Evolutionary conservation across 2,797 vertebrate genomes (phyloP).

Genomic region (Pagetopsis macropterus): DNA sequence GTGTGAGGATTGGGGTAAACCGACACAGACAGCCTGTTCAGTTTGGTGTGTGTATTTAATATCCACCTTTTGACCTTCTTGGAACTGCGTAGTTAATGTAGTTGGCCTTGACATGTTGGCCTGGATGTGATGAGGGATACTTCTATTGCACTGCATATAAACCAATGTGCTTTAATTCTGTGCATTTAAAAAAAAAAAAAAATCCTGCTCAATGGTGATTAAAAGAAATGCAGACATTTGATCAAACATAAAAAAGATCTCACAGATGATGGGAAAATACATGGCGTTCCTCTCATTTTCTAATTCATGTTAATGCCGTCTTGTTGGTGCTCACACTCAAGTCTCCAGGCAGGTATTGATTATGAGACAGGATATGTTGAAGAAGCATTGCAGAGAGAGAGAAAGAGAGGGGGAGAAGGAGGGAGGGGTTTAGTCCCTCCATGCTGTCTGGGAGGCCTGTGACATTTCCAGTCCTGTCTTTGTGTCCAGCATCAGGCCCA

Average conservation of each 20-base stretch:
- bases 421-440: constrained; percentile 18
- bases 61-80: constrained; percentile 25
- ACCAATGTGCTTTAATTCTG: neutral
- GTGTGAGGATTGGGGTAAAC: constrained; percentile 38
- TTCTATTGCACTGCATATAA: neutral
- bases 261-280: neutral
- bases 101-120: constrained; percentile 21
- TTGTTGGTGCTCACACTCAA: constrained; percentile 4
- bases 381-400: neutral
- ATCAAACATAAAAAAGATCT: neutral
- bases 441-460: constrained; percentile 63
- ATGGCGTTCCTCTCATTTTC: neutral
- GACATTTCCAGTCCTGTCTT: constrained; percentile 68
- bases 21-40: constrained; percentile 19
- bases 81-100: neutral
- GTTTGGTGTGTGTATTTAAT: constrained; percentile 15
- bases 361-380: constrained; percentile 4
- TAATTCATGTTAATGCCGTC: neutral
- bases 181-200: neutral
- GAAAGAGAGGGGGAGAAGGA: neutral
- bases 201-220: neutral
- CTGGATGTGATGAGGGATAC: neutral
- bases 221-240: constrained; percentile 1
- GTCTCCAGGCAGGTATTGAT: constrained; percentile 26
- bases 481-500: constrained; percentile 60